Percentiles rank a stretch among this genome's conserved stretches.
These are phyloP conservation scores for Julus scandinavius DNA, from an alignment of 2,888 invertebrate genomes.

Conservation along the genomic window DNA sequence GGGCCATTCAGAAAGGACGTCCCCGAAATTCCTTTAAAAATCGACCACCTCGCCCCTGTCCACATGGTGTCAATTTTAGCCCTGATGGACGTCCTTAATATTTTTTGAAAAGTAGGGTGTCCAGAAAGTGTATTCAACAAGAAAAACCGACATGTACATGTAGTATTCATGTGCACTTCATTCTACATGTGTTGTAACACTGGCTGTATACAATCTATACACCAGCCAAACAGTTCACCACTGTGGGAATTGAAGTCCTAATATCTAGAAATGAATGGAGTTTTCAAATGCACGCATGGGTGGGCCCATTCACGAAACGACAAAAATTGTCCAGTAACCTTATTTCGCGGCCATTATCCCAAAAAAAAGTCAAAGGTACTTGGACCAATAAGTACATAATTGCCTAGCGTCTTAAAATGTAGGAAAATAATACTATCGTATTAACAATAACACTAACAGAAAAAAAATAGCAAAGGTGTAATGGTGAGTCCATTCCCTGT, in stretches of 20 bases:
- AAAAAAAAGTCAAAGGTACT: neutral
- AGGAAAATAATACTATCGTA: neutral
- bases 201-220: neutral
- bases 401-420: neutral
- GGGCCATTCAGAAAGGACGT: no score
- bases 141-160: no score
- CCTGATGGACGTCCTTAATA: no score
- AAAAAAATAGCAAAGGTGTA: neutral
- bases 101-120: no score
- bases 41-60: no score
- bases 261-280: neutral
- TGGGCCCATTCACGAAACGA: neutral
- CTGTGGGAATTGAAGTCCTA: neutral
- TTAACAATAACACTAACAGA: neutral
- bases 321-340: slow-evolving; percentile 17
- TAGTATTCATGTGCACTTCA: no score
- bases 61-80: no score
- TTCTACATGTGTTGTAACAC: no score
- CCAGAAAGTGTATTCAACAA: no score
- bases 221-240: neutral
- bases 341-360: neutral
- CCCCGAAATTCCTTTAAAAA: no score
- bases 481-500: neutral
- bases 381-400: slow-evolving; percentile 8
- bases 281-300: slow-evolving; percentile 15